Conservation (phyloP, 1,140 invertebrate genomes). For the Thalassaphorura encarpata region DNA sequence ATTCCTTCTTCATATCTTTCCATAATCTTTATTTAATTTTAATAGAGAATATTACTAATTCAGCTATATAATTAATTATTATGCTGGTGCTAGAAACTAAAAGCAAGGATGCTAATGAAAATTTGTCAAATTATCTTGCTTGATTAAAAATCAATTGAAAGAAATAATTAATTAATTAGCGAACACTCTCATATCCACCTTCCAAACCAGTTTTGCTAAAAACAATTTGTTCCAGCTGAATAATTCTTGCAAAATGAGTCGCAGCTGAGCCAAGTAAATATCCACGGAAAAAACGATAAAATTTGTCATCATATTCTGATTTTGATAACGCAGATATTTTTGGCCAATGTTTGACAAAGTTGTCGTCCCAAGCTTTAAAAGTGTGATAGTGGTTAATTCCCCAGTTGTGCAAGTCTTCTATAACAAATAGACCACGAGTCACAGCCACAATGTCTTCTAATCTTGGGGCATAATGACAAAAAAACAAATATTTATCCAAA, state of each 20-base stretch:
- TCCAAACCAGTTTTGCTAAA: conserved; percentile 24
- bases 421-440: conserved; percentile 19
- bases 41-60: no score
- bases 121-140: background rate
- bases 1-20: no score
- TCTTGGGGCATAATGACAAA: conserved; percentile 29
- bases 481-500: conserved; percentile 27
- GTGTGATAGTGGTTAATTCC: conserved; percentile 26
- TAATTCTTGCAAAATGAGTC: conserved; percentile 15
- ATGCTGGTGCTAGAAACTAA: no score
- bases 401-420: conserved; percentile 32
- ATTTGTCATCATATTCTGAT: conserved; percentile 22
- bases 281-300: conserved; percentile 29
- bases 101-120: no score
- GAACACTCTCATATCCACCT: conserved; percentile 25
- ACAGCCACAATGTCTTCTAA: conserved; percentile 21
- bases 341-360: conserved; percentile 29
- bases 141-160: background rate
- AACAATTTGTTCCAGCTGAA: conserved; percentile 28
- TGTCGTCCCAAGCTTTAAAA: conserved; percentile 27
- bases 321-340: conserved; percentile 15
- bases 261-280: conserved; percentile 26
- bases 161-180: conserved; percentile 7
- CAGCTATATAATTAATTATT: no score
- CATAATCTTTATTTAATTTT: no score